Evolutionary conservation across 2,888 invertebrate genomes (phyloP).

Genomic region (Exephanes ischioxanthus): DNA sequence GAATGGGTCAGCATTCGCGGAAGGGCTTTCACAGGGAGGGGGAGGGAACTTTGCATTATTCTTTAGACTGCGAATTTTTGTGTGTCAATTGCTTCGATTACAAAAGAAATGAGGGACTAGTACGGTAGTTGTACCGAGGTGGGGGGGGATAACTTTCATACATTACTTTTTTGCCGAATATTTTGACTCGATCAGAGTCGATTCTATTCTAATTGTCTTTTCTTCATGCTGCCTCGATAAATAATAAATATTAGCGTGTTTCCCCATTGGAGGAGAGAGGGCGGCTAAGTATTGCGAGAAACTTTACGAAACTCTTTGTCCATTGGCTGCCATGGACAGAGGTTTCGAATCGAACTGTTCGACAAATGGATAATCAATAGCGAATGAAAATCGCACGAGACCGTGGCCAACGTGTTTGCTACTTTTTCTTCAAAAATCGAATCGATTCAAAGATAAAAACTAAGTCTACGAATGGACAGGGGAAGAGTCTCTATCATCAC

Average conservation of each 20-base stretch:
- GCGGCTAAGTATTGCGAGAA: slow-evolving; percentile 47
- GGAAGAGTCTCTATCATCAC: slow-evolving; percentile 38
- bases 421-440: slow-evolving; percentile 25
- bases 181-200: slow-evolving; percentile 24
- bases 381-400: slow-evolving; percentile 46
- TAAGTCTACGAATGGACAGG: slow-evolving; percentile 38
- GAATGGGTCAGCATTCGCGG: slow-evolving; percentile 4
- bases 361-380: slow-evolving; percentile 28
- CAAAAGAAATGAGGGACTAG: slow-evolving; percentile 20
- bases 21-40: not conserved
- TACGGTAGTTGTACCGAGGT: slow-evolving; percentile 21
- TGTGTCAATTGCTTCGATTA: slow-evolving; percentile 20
- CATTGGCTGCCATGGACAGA: slow-evolving; percentile 38
- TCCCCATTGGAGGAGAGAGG: slow-evolving; percentile 25
- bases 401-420: slow-evolving; percentile 1
- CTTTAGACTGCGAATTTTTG: slow-evolving; percentile 8
- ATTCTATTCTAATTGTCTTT: slow-evolving; percentile 35
- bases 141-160: not conserved
- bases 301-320: slow-evolving; percentile 38
- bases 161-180: not conserved
- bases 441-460: slow-evolving; percentile 39
- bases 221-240: slow-evolving; percentile 29
- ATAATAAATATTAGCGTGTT: slow-evolving; percentile 50
- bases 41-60: not conserved
- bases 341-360: slow-evolving; percentile 1